These are phyloP conservation scores for Erebia palarica DNA, from an alignment of 2,888 invertebrate species.

Conservation along the genomic window DNA sequence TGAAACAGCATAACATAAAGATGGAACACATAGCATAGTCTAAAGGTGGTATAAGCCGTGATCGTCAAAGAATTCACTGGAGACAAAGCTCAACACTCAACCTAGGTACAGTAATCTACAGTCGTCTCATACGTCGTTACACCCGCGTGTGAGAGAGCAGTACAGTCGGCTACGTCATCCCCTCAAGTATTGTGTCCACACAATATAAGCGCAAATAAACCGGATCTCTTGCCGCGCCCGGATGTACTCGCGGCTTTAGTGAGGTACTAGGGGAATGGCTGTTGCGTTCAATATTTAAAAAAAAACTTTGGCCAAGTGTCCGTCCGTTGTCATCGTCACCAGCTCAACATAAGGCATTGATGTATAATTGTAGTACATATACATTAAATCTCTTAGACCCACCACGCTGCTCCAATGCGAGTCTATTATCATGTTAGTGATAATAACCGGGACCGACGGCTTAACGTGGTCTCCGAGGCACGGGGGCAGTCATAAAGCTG, in stretches of 20 bases:
- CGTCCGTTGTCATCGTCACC: no score
- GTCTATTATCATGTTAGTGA: no score
- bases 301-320: no score
- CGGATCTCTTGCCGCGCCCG: conserved; percentile 57
- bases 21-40: conserved; percentile 9
- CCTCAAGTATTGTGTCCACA: conserved; percentile 78
- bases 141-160: conserved; percentile 14
- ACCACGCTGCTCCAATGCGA: no score
- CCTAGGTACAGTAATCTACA: conserved; percentile 6
- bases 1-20: no score
- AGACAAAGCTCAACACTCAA: conserved; percentile 26
- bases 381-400: no score
- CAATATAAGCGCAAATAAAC: conserved; percentile 81
- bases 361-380: no score
- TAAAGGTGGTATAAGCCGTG: conserved; percentile 9
- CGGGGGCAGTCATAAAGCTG: no score
- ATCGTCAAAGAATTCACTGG: conserved; percentile 13
- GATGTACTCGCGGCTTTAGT: conserved; percentile 46
- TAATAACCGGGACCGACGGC: no score
- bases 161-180: conserved; percentile 54
- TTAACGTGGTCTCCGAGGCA: not conserved
- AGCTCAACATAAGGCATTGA: no score
- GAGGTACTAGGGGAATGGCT: conserved; percentile 23
- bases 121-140: conserved; percentile 17
- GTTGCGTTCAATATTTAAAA: conserved; percentile 2